Conservation (phyloP, 2,888 invertebrate species). For the Pammene fasciana region DNA sequence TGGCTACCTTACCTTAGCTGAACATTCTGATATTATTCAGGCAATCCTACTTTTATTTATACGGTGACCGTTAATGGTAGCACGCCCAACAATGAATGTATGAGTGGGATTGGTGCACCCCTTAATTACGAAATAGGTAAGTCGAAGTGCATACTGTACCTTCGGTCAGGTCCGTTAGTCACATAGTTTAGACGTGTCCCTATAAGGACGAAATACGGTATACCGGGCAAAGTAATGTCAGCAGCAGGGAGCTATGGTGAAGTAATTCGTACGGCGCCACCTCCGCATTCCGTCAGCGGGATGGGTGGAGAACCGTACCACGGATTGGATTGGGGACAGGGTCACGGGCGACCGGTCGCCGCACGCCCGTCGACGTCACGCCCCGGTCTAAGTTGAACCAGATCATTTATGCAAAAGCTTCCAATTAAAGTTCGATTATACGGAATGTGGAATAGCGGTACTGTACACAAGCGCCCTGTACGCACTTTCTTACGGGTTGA, state of each 20-base stretch:
- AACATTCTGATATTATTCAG: no score
- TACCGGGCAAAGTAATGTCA: not conserved
- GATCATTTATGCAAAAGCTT: conserved; percentile 31
- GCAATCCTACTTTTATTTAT: no score
- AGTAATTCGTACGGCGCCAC: conserved; percentile 52
- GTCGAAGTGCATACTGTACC: no score
- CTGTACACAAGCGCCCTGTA: not conserved
- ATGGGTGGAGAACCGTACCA: conserved; percentile 62
- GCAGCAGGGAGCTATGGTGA: not conserved
- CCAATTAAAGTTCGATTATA: conserved; percentile 15
- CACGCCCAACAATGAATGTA: no score
- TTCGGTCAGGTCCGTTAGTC: no score
- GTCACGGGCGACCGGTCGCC: conserved; percentile 77
- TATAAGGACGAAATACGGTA: not conserved
- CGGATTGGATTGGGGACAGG: conserved; percentile 73
- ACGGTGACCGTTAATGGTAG: no score
- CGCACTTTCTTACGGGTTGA: not conserved
- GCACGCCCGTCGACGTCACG: conserved; percentile 45
- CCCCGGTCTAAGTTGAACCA: conserved; percentile 45
- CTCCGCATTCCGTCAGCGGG: conserved; percentile 72
- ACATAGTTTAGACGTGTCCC: no score
- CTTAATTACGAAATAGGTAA: no score
- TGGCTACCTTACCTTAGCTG: not conserved
- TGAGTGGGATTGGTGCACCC: no score
- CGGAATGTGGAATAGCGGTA: conserved; percentile 13